These are phyloP conservation scores for Parapristionchus giblindavisi DNA, from an alignment of 2,888 invertebrate species.

Conservation along the genomic window DNA sequence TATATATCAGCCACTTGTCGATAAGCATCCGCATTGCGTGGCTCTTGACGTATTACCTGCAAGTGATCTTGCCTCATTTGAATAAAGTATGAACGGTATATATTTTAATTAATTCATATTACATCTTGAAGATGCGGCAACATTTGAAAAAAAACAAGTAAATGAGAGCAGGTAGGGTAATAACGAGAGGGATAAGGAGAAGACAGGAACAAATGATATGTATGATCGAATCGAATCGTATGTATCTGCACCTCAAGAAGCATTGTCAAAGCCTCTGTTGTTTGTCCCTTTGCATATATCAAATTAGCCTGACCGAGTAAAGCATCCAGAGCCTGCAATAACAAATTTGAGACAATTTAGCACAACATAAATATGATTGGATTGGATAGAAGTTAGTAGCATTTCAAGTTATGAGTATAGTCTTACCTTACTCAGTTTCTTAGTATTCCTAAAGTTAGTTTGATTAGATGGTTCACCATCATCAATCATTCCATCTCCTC, in stretches of 20 bases:
- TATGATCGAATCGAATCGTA: no score
- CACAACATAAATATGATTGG: not conserved
- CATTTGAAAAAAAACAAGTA: no score
- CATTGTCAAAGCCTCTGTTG: conserved; percentile 55
- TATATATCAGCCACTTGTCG: conserved; percentile 63
- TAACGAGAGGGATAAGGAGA: no score
- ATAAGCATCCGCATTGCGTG: conserved; percentile 61
- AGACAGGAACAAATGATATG: no score
- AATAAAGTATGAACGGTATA: not conserved
- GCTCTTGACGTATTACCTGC: conserved; percentile 59
- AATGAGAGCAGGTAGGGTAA: no score
- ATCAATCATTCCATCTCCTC: no score
- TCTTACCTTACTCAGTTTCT: conserved; percentile 26
- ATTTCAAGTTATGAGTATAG: not conserved
- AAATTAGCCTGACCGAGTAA: conserved; percentile 67
- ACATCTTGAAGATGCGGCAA: no score
- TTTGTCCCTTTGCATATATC: conserved; percentile 57
- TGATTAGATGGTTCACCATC: no score
- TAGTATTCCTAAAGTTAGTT: conserved; percentile 8
- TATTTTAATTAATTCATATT: not conserved
- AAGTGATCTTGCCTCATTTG: no score
- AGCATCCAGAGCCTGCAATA: conserved; percentile 51
- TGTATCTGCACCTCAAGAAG: conserved; percentile 56
- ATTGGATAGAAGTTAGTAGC: not conserved
- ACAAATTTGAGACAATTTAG: no score